phyloP scores from a whole-genome alignment of 2,888 invertebrate genomes.

The Cordilura impudica region DNA sequence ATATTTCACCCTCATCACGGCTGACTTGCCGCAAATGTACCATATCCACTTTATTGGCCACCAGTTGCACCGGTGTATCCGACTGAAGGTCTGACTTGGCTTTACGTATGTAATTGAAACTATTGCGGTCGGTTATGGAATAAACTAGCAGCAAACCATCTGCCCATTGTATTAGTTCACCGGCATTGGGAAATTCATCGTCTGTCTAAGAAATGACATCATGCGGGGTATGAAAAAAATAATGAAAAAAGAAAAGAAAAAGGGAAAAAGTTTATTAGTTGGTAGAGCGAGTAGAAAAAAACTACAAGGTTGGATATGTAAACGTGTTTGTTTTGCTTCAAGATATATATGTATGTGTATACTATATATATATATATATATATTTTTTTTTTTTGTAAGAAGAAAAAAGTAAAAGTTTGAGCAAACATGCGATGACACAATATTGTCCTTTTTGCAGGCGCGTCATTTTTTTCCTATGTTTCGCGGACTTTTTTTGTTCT shows the following conservation, averaged over 20 bases:
- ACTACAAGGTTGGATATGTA: conserved; percentile 36
- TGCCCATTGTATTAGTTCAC: conserved; percentile 90
- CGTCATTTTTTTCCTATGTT: conserved; percentile 28
- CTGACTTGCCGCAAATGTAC: conserved; percentile 92
- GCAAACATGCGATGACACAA: conserved; percentile 51
- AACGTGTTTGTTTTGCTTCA: not conserved
- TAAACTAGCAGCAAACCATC: conserved; percentile 93
- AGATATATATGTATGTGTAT: not conserved
- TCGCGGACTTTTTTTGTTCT: conserved; percentile 18
- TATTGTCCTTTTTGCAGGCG: conserved; percentile 38
- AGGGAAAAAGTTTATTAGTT: conserved; percentile 9
- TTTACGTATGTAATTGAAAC: conserved; percentile 89
- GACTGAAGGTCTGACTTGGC: conserved; percentile 85
- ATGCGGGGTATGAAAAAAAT: not conserved
- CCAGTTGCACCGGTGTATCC: conserved; percentile 89
- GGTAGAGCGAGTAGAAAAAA: not conserved
- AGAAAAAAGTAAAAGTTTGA: conserved; percentile 37
- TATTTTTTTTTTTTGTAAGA: not conserved
- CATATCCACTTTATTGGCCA: conserved; percentile 94
- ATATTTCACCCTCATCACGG: conserved; percentile 91
- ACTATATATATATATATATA: conserved; percentile 8
- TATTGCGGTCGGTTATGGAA: conserved; percentile 91
- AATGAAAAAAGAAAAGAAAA: conserved; percentile 6
- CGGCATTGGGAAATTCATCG: conserved; percentile 84
- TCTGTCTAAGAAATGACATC: conserved; percentile 79